Base-by-base conservation (phyloP, 2,888 invertebrate species). In the Stenolophus ochropezus region DNA sequence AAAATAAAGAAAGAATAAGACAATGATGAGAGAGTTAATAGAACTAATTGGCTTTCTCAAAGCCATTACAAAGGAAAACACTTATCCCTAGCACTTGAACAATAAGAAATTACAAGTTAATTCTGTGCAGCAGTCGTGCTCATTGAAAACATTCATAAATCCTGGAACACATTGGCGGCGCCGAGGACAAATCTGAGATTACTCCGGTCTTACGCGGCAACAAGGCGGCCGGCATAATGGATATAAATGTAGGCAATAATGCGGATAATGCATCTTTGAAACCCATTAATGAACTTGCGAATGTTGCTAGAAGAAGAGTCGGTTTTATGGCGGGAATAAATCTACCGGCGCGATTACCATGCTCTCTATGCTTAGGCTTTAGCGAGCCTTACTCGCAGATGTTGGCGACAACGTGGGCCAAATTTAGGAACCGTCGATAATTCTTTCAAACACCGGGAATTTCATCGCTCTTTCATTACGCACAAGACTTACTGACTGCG, bases 211-310 rank as follows among this genome's bases (percentile, higher is more conserved):
- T 74, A 51, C 21, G 74, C 74, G 47, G 75, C 27, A 51, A 75
- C 75, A 73, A 69, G 53, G 23, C 51, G 47, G 47, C 65, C 65
- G 78, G 51, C 53, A 86, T 87, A 87, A 87, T 87, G 88, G 88
- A 88, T 87, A 88, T 87, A 88, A 88, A 88, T 87, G 88, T 87
- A 85, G 87, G 87, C 87, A 88, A 88, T 88, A 88, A 88, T 86
- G 87, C 84, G 87, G 87, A 86, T 87, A 86, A 88, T 88, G 88
- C 87, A 87, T 88, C 88, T 88, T 87, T 85, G 86, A 84, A 85
- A 85, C 85, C 80, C 86, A 87, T 87, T 89, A 89, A 88, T 89
- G 88, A 89, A 89, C 87, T 87, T 85, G 87, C 86, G 85, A 84
- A 85, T 86, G 87, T 86, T 86, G 86, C 86, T 86, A 87, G 87